A percentile compares a stretch with the other conserved stretches of the same genome.
Evolutionary conservation across 2,113 vertebrate genomes (phyloP).

Genomic region (Alouatta palliata): DNA sequence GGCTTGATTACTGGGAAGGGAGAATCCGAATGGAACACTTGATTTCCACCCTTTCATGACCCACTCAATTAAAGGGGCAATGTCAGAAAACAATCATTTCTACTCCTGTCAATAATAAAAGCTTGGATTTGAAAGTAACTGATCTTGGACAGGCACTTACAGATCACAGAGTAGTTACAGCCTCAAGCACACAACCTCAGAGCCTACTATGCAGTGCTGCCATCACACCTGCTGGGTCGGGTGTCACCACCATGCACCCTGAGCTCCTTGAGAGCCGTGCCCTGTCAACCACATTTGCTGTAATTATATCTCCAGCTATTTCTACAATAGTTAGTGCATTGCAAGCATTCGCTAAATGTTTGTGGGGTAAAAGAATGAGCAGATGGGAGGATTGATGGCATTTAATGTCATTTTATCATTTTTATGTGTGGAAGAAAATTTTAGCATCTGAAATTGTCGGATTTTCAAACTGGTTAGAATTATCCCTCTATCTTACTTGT

Average conservation of each 20-base stretch:
- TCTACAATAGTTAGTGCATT: not conserved
- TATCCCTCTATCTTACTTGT: not conserved
- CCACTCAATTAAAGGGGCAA: conserved; percentile 1
- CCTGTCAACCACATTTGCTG: too few relatives aligned
- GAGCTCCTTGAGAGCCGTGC: not conserved
- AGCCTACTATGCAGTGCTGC: fast-evolving
- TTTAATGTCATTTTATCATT: not conserved
- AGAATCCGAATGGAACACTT: not conserved
- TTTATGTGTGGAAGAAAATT: not conserved
- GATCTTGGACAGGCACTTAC: not conserved
- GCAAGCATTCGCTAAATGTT: not conserved
- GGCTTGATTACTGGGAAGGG: not conserved
- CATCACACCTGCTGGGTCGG: fast-evolving
- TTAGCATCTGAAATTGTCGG: not conserved
- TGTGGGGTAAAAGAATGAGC: not conserved
- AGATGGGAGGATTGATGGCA: not conserved
- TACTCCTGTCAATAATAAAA: not conserved
- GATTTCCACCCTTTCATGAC: not conserved
- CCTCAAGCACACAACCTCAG: not conserved
- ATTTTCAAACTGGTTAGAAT: not conserved
- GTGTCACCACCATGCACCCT: not conserved
- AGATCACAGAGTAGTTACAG: not conserved
- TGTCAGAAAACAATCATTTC: not conserved
- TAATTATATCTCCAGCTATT: too few relatives aligned
- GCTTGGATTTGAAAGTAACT: not conserved